Evolutionary conservation across 2,113 vertebrate species (phyloP), one percentile per base, ranked within the genome.

Genomic region (Motacilla alba): DNA sequence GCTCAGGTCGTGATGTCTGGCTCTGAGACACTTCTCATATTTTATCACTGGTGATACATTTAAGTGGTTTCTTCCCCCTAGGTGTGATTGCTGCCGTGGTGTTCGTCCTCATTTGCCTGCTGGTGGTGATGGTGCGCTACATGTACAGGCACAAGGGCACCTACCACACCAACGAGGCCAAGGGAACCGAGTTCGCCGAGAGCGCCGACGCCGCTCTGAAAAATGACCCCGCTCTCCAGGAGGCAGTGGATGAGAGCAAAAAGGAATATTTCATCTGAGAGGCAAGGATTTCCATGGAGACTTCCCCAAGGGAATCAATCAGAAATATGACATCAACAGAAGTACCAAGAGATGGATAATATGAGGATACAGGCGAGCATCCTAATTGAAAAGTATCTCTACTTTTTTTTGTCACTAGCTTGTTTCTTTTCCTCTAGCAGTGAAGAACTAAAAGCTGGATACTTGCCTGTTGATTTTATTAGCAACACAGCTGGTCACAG

Each of bases 251-350:
- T 89, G 98, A 97, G 56, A 98, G 97, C 97, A 98, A 97, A 89
- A 99, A 99, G 92, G 99, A 99, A 79, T 99, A 99, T 96, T 99
- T 99, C 92, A 99, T 99, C 94, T 99, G 98, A 99, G 44, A 74
- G 64, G 21, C 63, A 62, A 83, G 43, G 56, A 67, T 87, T 67
- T 91, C 80, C 68, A 30, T 19, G 76, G 46, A 96, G 81, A 80
- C 39, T 73, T 60, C 50, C 53, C 43, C 37, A 31, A 49, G 83
- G 74, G 88, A 81, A 77, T 11, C 30, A 64, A 15, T 84, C 80
- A 27, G 46, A 95, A 86, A 64, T 56, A 30, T 9, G 30, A 56
- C 60, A 82, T 78, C 76, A 47, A 69, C 44, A 52, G 35, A 87
- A 79, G 81, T 68, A 60, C 58, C 86, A 75, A 89, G 77, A 92